Evolutionary conservation across 92 coral and sea anemone genomes (phyloP).

Genomic region (Palythoa grandis): DNA sequence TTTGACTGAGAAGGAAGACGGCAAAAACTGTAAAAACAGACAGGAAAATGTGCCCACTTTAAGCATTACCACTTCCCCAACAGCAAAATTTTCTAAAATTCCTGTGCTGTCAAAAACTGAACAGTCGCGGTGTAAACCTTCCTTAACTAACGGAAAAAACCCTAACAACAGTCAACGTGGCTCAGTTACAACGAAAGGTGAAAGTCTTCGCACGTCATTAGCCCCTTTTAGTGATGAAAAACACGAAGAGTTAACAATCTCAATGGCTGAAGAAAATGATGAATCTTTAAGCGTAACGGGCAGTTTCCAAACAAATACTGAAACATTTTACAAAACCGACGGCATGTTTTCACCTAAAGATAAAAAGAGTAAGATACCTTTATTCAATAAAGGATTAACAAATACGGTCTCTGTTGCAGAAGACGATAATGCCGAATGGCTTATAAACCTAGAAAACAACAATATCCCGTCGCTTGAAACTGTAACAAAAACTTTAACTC

Average conservation of each 20-base stretch:
- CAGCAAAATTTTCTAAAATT: constrained; percentile 10
- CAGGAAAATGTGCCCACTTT: background rate
- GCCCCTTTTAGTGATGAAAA: background rate
- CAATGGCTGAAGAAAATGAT: background rate
- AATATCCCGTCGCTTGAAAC: background rate
- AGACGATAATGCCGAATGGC: background rate
- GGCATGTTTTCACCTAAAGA: background rate
- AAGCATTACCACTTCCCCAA: background rate
- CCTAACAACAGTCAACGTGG: background rate
- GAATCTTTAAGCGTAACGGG: background rate
- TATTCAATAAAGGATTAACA: background rate
- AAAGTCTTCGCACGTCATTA: background rate
- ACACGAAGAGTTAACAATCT: background rate
- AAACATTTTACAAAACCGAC: background rate
- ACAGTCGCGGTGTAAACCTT: background rate
- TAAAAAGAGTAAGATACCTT: constrained; percentile 23
- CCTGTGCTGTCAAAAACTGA: background rate
- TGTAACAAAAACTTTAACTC: background rate
- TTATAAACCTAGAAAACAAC: background rate
- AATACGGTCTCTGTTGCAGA: background rate
- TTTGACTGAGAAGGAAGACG: background rate
- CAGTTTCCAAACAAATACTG: background rate
- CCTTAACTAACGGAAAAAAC: background rate
- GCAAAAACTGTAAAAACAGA: background rate
- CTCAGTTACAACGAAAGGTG: background rate